These are phyloP conservation scores for Sylvicola cinctus DNA, from an alignment of 2,888 invertebrate species.

Conservation along the genomic window DNA sequence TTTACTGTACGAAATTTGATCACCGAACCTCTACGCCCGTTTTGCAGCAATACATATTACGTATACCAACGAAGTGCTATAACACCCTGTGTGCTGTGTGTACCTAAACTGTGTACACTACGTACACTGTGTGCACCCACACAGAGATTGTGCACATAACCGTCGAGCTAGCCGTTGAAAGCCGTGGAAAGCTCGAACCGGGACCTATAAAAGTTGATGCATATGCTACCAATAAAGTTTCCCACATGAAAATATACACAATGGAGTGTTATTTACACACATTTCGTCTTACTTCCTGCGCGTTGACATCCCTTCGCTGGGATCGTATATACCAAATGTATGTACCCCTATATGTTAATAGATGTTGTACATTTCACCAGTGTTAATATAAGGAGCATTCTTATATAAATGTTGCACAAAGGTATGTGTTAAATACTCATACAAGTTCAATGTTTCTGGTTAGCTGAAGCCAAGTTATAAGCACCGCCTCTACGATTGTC, in stretches of 20 bases:
- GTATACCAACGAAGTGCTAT: neutral
- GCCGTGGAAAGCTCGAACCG: conserved; percentile 5
- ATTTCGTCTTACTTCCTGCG: too few species aligned
- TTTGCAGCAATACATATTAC: neutral
- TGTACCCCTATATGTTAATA: too few species aligned
- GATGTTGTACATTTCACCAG: too few species aligned
- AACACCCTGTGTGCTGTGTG: neutral
- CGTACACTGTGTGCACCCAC: neutral
- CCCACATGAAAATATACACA: conserved; percentile 5
- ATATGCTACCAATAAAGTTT: conserved; percentile 8
- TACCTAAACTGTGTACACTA: neutral
- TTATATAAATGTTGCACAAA: too few species aligned
- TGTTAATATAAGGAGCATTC: too few species aligned
- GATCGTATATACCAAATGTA: too few species aligned
- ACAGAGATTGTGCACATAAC: neutral
- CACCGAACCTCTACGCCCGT: neutral
- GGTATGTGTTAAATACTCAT: too few species aligned
- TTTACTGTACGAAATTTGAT: too few species aligned
- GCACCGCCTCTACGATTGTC: too few species aligned
- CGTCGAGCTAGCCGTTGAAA: conserved; percentile 4
- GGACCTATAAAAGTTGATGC: conserved; percentile 7
- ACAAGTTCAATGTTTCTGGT: too few species aligned
- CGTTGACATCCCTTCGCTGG: too few species aligned
- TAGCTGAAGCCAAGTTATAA: too few species aligned
- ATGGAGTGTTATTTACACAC: conserved; percentile 4